These are phyloP conservation scores for Sitta carolinensis DNA, from an alignment of 2,797 vertebrate genomes.

Conservation along the genomic window DNA sequence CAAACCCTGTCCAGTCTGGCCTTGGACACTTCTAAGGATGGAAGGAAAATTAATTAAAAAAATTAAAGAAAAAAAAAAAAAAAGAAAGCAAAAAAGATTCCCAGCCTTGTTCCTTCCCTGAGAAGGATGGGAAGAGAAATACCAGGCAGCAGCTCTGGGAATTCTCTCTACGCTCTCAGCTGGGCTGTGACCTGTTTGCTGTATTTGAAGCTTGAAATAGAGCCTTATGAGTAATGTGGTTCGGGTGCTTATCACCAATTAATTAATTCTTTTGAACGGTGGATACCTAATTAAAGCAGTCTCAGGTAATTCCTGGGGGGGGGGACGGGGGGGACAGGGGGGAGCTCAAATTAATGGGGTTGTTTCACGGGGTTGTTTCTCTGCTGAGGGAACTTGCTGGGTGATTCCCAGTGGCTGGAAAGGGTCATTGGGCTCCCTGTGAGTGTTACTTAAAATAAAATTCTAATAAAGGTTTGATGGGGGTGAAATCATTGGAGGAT, in stretches of 20 bases:
- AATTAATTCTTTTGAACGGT: constrained; percentile 69
- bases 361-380: constrained; percentile 3
- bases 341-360: neutral
- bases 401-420: neutral
- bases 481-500: neutral
- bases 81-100: neutral
- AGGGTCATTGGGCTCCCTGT: neutral
- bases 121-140: neutral
- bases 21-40: neutral
- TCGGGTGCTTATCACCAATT: constrained; percentile 70
- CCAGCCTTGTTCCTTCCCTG: neutral
- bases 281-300: constrained; percentile 73
- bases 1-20: neutral
- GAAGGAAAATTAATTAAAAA: neutral
- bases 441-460: constrained; percentile 56
- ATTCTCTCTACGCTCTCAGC: neutral
- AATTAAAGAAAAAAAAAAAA: neutral
- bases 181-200: constrained; percentile 50
- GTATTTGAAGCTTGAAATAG: constrained; percentile 65
- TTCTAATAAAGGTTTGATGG: neutral
- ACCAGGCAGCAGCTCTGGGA: neutral
- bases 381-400: constrained; percentile 13
- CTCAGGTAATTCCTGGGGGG: constrained; percentile 15
- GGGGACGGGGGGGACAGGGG: too few species aligned
- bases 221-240: constrained; percentile 46